These are phyloP conservation scores for Saturnia japonica DNA, from an alignment of 2,888 invertebrate species.

Conservation along the genomic window DNA sequence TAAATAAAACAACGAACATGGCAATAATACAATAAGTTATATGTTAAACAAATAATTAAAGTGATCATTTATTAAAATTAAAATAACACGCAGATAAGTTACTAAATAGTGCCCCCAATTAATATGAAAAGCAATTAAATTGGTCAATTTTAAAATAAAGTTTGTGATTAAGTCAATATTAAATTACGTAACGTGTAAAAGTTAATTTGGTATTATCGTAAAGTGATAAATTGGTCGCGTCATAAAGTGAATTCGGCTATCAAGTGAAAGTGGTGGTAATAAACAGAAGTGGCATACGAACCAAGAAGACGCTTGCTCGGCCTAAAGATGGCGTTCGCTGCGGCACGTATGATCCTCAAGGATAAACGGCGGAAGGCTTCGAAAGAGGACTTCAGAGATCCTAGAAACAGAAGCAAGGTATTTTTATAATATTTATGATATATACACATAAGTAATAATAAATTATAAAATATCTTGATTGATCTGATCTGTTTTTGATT, in stretches of 20 bases:
- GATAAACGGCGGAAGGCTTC: conserved; percentile 91
- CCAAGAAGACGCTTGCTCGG: conserved; percentile 33
- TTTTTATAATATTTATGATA: conserved; percentile 21
- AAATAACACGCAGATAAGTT: conserved; percentile 11
- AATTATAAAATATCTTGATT: background rate
- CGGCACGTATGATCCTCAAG: conserved; percentile 92
- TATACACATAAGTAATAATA: background rate
- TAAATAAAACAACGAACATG: conserved; percentile 2
- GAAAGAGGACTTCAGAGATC: conserved; percentile 88
- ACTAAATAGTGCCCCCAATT: conserved; percentile 29
- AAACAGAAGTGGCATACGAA: conserved; percentile 41
- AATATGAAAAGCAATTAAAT: conserved; percentile 45
- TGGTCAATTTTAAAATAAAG: conserved; percentile 56
- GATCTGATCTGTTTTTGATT: background rate
- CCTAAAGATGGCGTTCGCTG: conserved; percentile 89
- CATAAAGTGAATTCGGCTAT: conserved; percentile 12
- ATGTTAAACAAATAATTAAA: background rate
- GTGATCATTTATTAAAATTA: conserved; percentile 7
- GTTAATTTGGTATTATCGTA: conserved; percentile 18
- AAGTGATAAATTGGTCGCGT: conserved; percentile 11
- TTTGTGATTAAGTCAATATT: conserved; percentile 56
- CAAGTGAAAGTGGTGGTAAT: conserved; percentile 24
- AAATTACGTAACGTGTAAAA: conserved; percentile 22
- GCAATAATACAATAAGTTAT: background rate
- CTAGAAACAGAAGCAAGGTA: conserved; percentile 93